Base-by-base conservation (phyloP, 2,888 invertebrate genomes). In the Dexiosoma caninum region DNA sequence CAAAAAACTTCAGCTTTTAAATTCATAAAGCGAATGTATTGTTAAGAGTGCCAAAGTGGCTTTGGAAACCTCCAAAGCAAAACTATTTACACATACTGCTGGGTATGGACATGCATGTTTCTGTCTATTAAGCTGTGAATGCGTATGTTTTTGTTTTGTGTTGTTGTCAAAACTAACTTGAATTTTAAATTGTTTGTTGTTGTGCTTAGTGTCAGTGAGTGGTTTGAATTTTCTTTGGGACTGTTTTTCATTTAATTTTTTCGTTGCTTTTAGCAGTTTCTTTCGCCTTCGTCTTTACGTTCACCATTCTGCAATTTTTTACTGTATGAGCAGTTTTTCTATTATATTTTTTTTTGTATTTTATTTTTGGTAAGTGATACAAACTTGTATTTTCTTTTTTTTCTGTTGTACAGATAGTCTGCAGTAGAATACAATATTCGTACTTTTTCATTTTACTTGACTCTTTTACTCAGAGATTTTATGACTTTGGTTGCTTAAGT, bases 401-500 rank as follows among this genome's bases (percentile, higher is more conserved):
- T 0, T 19, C 32, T 75, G 46, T 21, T 37, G 5, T 57, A 1
- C 23, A 2, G 14, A 4, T 62, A 44, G 14, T 21, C 37, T 55
- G 44, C 21, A 27, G 12, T n/a, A 19, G 8, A 32, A 32, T 16
- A 42, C 3, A 1, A 5, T 21, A 12, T 35, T 40, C n/a, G 19
- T 37, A 21, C n/a, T n/a, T 5, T 76, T 70, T 62, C 40, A 46
- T 77, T 77, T 69, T 40, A 19, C 23, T 62, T 70, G 62, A 64
- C 64, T 64, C 30, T 49, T 77, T 64, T 32, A 55, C 37, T 40
- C 67, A 35, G 7, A 32, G 60, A 62, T 76, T 76, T 80, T 80
- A 80, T 76, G 80, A 80, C 51, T 80, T 71, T 67, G 71, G 80
- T 76, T 53, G 80, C 76, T 76, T 42, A 71, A 71, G 71, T 71